phyloP scores from a whole-genome alignment of 2,888 invertebrate genomes.

The Anagyrus pseudococci region DNA sequence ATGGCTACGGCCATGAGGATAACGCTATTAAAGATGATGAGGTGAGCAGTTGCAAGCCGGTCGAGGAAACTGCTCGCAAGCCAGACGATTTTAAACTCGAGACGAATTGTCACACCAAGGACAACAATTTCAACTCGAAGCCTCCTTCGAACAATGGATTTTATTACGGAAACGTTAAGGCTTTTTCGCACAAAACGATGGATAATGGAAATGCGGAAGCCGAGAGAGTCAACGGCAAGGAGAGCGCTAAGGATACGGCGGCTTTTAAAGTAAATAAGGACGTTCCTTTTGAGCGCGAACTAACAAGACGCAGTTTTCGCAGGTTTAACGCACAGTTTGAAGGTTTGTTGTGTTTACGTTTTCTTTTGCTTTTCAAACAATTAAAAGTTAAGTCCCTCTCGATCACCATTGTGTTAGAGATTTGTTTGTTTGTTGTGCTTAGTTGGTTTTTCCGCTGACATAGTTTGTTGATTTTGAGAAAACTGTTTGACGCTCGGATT shows the following conservation, averaged over 20 bases:
- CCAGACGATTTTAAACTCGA: constrained; percentile 1
- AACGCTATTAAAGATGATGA: constrained; percentile 17
- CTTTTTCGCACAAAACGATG: not conserved
- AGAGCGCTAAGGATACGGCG: not conserved
- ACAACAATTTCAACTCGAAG: constrained; percentile 9
- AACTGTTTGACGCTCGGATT: too few species aligned
- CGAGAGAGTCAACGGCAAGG: not conserved
- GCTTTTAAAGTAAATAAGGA: constrained; percentile 25
- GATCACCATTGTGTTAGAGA: too few species aligned
- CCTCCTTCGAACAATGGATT: not conserved
- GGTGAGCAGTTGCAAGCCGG: constrained; percentile 19
- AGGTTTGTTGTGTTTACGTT: constrained; percentile 44
- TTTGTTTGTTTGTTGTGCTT: too few species aligned
- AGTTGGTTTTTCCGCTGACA: too few species aligned
- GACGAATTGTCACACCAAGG: constrained; percentile 2
- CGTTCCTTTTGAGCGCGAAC: constrained; percentile 25
- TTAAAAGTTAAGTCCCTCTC: too few species aligned
- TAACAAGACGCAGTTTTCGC: constrained; percentile 30
- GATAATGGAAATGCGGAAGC: constrained; percentile 7
- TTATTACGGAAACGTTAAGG: not conserved
- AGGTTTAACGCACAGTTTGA: constrained; percentile 32
- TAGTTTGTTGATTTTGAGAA: too few species aligned
- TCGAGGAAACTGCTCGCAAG: too few species aligned
- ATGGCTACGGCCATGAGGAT: not conserved
- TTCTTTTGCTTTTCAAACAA: constrained; percentile 12